Evolutionary conservation across 2,888 invertebrate genomes (phyloP), one percentile per base, ranked within the genome.

Genomic region (Megastigmus dorsalis): DNA sequence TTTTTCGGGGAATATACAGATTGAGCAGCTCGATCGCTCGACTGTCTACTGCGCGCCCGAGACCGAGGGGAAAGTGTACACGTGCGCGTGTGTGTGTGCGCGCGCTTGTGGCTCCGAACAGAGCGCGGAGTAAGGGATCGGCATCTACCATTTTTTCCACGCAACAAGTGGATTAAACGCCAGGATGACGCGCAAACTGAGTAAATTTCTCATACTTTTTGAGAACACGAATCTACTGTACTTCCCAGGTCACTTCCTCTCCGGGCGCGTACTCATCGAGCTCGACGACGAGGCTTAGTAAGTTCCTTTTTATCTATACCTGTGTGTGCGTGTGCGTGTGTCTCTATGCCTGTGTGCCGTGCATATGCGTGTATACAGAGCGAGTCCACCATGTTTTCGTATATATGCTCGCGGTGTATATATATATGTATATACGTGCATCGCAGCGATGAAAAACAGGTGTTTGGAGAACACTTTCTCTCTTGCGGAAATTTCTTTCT

Each of bases 171-270:
- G n/a, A n/a, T 2, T 26, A 43, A 65, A 23, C 23, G 60, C 54
- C 71, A 84, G 77, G 79, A 95, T 95, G 95, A 94, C 95, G 81
- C 91, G 95, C 83, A 97, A 97, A 89, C 90, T 97, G 82, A 91
- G 96, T 79, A 97, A 97, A 89, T 97, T 97, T 89, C 91, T 97
- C 76, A 97, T 97, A 83, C 92, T 97, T 78, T 96, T 97, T 89
- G 97, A 97, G 89, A 97, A 97, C 87, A 95, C 96, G 55, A 97
- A 96, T 82, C 89, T 97, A 78, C 89, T 97, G 74, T 97, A 97
- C 89, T 97, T 97, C 87, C 97, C 97, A 75, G 97, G 97, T 5
- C 96, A 97, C 88, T 97, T 97, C 89, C 90, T 97, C 79, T 96
- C 96, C 67, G 97, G 97, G 45, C 92, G 96, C 85, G 97, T 97